Evolutionary conservation across 2,797 vertebrate species (phyloP).

Genomic region (Rhinichthys osculus): DNA sequence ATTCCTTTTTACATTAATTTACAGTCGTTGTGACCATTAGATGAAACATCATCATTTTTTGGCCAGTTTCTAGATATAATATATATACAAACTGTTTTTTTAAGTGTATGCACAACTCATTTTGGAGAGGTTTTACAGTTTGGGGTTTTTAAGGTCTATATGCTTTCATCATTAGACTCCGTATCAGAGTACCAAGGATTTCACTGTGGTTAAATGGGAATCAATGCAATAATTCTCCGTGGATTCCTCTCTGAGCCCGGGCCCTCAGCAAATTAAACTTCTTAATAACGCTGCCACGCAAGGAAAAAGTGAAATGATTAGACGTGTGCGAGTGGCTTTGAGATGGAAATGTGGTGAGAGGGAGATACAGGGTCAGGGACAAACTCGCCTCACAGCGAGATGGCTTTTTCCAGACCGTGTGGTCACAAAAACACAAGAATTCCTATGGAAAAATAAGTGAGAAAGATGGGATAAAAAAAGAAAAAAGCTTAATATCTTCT

Average conservation of each 20-base stretch:
- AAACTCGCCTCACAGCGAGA: conserved; percentile 83
- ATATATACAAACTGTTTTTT: conserved; percentile 40
- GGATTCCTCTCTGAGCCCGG: conserved; percentile 77
- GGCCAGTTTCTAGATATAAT: conserved; percentile 42
- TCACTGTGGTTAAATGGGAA: conserved; percentile 77
- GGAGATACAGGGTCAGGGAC: conserved; percentile 84
- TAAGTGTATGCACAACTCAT: conserved; percentile 33
- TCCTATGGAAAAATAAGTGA: conserved; percentile 83
- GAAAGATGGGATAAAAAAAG: conserved; percentile 46
- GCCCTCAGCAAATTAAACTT: conserved; percentile 81
- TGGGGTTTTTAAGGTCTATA: conserved; percentile 68
- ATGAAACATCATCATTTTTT: conserved; percentile 34
- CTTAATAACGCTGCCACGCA: conserved; percentile 81
- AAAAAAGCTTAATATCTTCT: conserved; percentile 38
- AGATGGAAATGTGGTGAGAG: conserved; percentile 86
- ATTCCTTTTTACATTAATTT: conserved; percentile 15
- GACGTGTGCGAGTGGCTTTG: conserved; percentile 81
- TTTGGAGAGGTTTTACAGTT: conserved; percentile 46
- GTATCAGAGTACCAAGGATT: conserved; percentile 73
- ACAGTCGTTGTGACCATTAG: conserved; percentile 52
- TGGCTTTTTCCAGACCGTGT: conserved; percentile 80
- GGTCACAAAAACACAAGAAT: conserved; percentile 82
- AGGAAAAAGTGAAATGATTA: conserved; percentile 84
- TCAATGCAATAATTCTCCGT: conserved; percentile 81
- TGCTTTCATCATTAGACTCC: conserved; percentile 77